phyloP scores from a whole-genome alignment of 2,113 vertebrate genomes.

The Megaceryle maxima region DNA sequence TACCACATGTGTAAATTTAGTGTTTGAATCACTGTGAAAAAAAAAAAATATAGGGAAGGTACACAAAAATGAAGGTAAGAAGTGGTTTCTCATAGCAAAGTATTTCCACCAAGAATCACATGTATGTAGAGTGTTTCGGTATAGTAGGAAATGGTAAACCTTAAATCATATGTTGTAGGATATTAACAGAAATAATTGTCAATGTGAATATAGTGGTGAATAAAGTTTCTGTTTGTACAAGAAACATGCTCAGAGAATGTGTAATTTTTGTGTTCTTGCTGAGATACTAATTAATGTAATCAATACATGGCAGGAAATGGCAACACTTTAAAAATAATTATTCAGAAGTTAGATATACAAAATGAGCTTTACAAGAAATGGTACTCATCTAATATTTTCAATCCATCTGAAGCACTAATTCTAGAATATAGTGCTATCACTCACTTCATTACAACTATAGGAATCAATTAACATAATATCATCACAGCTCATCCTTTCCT shows the following conservation, averaged over 20 bases:
- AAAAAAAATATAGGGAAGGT: neutral
- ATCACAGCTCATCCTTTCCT: neutral
- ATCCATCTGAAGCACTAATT: neutral
- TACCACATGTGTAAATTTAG: neutral
- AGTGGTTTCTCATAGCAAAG: neutral
- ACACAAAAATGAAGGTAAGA: neutral
- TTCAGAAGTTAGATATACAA: neutral
- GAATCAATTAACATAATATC: constrained; percentile 48
- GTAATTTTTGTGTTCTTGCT: neutral
- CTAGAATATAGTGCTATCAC: neutral
- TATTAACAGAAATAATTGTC: neutral
- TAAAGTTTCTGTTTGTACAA: neutral
- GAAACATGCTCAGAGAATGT: neutral
- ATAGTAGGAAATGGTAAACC: neutral
- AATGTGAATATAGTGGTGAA: neutral
- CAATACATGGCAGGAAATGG: constrained; percentile 29
- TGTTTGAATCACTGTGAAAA: neutral
- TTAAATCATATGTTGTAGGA: neutral
- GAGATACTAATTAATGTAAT: constrained; percentile 37
- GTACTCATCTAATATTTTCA: neutral
- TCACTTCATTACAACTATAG: neutral
- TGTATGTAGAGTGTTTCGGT: neutral
- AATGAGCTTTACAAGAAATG: constrained; percentile 38
- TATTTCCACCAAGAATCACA: neutral
- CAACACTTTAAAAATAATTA: constrained; percentile 29